These are phyloP conservation scores for Herpailurus yagouaroundi DNA, from an alignment of 2,113 vertebrate species.

Conservation along the genomic window DNA sequence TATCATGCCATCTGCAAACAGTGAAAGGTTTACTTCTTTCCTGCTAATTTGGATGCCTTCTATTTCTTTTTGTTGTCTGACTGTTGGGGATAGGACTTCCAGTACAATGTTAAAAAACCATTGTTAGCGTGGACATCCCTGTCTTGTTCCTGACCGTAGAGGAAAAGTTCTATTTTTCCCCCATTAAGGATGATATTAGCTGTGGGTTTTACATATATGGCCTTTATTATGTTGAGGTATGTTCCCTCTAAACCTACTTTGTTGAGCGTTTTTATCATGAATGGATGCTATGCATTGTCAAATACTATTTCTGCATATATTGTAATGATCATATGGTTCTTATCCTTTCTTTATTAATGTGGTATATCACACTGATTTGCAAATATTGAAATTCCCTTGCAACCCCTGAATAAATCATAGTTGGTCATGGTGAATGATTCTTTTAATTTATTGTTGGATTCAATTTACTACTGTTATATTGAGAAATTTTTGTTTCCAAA, in stretches of 20 bases:
- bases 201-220: background rate
- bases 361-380: background rate
- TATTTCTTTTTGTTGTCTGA: no score
- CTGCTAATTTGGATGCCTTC: no score
- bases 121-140: no score
- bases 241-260: background rate
- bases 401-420: background rate
- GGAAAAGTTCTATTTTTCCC: background rate
- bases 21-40: background rate
- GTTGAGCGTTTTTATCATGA: background rate
- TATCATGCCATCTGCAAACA: background rate
- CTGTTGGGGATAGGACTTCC: no score
- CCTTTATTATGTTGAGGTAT: background rate
- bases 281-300: background rate
- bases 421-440: background rate
- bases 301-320: background rate
- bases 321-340: background rate
- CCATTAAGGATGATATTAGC: background rate
- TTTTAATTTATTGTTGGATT: background rate
- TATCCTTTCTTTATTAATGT: background rate
- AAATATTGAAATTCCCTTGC: background rate
- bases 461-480: background rate
- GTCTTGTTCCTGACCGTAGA: no score
- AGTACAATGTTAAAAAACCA: no score
- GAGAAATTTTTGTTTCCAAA: background rate